These are phyloP conservation scores for Piezodorus guildinii DNA, from an alignment of 1,140 invertebrate genomes.

Conservation along the genomic window DNA sequence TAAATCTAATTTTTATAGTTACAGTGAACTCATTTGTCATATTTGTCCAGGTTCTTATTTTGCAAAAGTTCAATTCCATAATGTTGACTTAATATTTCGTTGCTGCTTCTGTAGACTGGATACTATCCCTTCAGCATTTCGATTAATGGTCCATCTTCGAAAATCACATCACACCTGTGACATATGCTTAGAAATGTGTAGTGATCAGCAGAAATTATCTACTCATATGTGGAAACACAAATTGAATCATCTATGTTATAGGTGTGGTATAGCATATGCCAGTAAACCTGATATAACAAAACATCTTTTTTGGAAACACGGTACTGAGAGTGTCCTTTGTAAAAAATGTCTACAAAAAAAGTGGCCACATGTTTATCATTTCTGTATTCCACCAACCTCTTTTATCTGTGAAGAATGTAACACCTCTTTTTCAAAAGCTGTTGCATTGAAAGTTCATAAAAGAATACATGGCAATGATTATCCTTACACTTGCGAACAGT, in stretches of 20 bases:
- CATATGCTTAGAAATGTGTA: slow-evolving; percentile 66
- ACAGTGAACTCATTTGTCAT: slow-evolving; percentile 72
- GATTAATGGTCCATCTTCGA: slow-evolving; percentile 71
- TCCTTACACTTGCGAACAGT: slow-evolving; percentile 59
- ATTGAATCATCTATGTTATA: slow-evolving; percentile 69
- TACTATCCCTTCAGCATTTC: slow-evolving; percentile 66
- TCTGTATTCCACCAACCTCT: slow-evolving; percentile 62
- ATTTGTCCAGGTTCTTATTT: slow-evolving; percentile 65
- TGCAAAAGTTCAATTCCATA: slow-evolving; percentile 30
- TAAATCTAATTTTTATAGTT: slow-evolving; percentile 70
- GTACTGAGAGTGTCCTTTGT: slow-evolving; percentile 71
- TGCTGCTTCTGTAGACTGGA: slow-evolving; percentile 62
- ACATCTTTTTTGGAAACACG: slow-evolving; percentile 83
- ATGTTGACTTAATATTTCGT: slow-evolving; percentile 46
- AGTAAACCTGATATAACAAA: slow-evolving; percentile 77
- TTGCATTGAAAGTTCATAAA: slow-evolving; percentile 71
- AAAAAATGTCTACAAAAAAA: slow-evolving; percentile 76
- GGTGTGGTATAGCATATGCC: slow-evolving; percentile 70
- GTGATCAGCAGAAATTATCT: slow-evolving; percentile 61
- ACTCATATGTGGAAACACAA: slow-evolving; percentile 83
- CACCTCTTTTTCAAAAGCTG: slow-evolving; percentile 56
- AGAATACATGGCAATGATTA: slow-evolving; percentile 57
- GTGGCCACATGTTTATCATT: slow-evolving; percentile 82
- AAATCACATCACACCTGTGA: slow-evolving; percentile 73
- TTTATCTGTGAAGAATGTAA: slow-evolving; percentile 73